These are phyloP conservation scores for Capromys pilorides DNA, from an alignment of 2,797 vertebrate species.

Conservation along the genomic window DNA sequence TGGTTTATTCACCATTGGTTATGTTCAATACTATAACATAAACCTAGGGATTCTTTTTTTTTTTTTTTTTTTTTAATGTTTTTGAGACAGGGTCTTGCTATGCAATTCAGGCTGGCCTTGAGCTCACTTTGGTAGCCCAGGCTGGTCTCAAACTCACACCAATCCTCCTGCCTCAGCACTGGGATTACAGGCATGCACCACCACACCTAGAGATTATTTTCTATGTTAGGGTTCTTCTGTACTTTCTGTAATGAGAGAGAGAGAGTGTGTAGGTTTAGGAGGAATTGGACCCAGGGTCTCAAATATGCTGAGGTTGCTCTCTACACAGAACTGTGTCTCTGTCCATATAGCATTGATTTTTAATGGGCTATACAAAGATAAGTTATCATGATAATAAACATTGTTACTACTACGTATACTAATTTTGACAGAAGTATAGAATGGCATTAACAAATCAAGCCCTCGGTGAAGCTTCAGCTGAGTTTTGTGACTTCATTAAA, in stretches of 20 bases:
- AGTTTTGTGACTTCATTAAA: not conserved
- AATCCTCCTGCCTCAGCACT: too few species aligned
- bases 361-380: not conserved
- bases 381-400: not conserved
- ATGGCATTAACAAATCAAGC: not conserved
- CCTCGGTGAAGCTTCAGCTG: not conserved
- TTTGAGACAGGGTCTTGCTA: too few species aligned
- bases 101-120: too few species aligned
- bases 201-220: not conserved
- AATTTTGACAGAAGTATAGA: slow-evolving; percentile 10
- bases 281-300: not conserved
- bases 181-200: too few species aligned
- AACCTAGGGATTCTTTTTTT: not conserved
- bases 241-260: not conserved
- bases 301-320: not conserved
- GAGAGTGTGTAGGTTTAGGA: too few species aligned
- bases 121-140: too few species aligned
- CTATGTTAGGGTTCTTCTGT: not conserved
- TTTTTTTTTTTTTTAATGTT: too few species aligned
- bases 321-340: not conserved
- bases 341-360: not conserved
- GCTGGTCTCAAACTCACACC: too few species aligned
- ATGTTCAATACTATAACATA: not conserved
- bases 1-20: not conserved
- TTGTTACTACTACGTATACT: not conserved